Conservation (phyloP, 1,140 invertebrate genomes). For the Drosophila azteca region DNA sequence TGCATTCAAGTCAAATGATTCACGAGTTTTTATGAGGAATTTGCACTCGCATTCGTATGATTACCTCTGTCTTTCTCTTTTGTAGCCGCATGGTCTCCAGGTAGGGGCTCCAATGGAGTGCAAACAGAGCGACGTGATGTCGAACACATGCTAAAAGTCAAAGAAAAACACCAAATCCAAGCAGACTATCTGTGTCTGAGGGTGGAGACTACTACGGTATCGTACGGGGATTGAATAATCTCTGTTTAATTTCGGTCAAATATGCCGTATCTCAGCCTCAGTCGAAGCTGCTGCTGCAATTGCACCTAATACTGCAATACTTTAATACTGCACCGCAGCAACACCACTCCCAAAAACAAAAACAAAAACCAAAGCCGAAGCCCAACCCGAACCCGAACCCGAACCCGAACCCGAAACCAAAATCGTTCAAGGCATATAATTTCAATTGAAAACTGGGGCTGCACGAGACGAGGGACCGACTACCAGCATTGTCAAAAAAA, state of each 20-base stretch:
- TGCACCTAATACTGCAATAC: conserved; percentile 19
- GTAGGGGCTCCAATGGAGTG: background rate
- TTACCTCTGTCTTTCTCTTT: background rate
- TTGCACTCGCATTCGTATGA: conserved; percentile 6
- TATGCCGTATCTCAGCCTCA: conserved; percentile 56
- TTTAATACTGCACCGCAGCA: conserved; percentile 6
- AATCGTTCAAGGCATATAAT: conserved; percentile 66
- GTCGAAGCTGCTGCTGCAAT: conserved; percentile 21
- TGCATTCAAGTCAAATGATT: conserved; percentile 17
- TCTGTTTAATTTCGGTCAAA: conserved; percentile 77
- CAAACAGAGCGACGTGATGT: conserved; percentile 67
- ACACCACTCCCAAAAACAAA: conserved; percentile 8
- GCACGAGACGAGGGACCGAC: background rate
- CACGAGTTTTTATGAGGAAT: conserved; percentile 6
- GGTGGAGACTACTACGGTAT: background rate
- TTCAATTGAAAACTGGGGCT: conserved; percentile 54
- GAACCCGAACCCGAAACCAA: conserved; percentile 10
- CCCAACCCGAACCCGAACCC: background rate
- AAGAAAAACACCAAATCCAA: conserved; percentile 14
- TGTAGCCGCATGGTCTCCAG: no score
- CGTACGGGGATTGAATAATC: conserved; percentile 67
- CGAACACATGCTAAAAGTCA: conserved; percentile 55
- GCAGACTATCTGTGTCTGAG: conserved; percentile 7
- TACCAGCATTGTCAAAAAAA: conserved; percentile 61
- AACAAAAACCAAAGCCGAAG: background rate